Evolutionary conservation across 2,888 invertebrate species (phyloP).

Genomic region (Pedicia rivosa): DNA sequence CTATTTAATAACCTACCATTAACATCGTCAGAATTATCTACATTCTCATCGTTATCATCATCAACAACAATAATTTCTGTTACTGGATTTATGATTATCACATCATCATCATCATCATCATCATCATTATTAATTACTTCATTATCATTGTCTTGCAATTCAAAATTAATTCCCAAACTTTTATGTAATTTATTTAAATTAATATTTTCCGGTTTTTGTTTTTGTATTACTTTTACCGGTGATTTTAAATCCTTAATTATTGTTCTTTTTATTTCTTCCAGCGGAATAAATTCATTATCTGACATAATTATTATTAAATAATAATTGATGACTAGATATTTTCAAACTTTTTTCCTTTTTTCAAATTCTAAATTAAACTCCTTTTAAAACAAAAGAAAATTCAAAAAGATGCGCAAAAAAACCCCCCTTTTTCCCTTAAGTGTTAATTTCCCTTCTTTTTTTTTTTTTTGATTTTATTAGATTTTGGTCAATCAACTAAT

Average conservation of each 20-base stretch:
- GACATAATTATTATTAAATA: no score
- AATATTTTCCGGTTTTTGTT: neutral
- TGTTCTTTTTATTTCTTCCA: neutral
- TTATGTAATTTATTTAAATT: slow-evolving; percentile 1
- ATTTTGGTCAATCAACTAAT: no score
- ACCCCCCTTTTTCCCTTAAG: no score
- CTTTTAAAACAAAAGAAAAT: no score
- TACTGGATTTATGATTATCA: neutral
- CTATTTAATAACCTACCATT: neutral
- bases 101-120: slow-evolving; percentile 3
- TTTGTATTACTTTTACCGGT: neutral
- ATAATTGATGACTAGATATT: no score
- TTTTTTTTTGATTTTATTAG: no score
- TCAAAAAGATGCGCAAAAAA: no score
- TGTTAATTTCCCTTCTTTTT: no score
- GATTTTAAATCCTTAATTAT: neutral
- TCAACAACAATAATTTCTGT: neutral
- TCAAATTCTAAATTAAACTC: no score
- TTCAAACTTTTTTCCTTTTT: no score
- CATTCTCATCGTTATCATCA: slow-evolving; percentile 1
- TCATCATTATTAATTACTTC: neutral
- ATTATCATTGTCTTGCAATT: neutral
- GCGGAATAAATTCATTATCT: slow-evolving; percentile 4
- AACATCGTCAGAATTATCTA: neutral
- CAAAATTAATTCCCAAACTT: slow-evolving; percentile 2